Evolutionary conservation across 2,888 invertebrate genomes (phyloP).

Genomic region (Diploptera punctata): DNA sequence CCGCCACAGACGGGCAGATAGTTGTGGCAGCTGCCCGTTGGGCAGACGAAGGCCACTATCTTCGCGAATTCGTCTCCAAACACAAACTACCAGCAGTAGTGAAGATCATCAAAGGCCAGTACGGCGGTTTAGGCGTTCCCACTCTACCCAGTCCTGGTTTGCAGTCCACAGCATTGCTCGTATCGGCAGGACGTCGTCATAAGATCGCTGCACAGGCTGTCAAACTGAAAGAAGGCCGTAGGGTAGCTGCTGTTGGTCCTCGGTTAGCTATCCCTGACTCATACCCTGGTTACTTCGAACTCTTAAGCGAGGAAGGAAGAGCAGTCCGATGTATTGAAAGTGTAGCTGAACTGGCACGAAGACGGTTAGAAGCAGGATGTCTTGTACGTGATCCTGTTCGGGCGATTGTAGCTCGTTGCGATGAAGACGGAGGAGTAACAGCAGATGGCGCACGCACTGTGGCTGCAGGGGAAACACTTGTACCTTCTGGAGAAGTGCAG

Average conservation of each 20-base stretch:
- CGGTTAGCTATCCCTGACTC: constrained; percentile 89
- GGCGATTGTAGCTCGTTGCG: constrained; percentile 61
- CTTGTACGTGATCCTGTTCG: constrained; percentile 81
- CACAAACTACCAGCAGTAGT: constrained; percentile 83
- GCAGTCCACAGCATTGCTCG: constrained; percentile 84
- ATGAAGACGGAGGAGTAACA: constrained; percentile 62
- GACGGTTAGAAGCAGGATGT: constrained; percentile 73
- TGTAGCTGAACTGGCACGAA: constrained; percentile 79
- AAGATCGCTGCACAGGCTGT: constrained; percentile 89
- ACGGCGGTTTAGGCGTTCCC: constrained; percentile 89
- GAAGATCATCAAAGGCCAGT: constrained; percentile 93
- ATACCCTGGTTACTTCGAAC: constrained; percentile 92
- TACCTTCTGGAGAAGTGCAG: constrained; percentile 73
- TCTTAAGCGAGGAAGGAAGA: constrained; percentile 92
- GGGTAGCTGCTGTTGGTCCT: constrained; percentile 80
- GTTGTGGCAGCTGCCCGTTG: constrained; percentile 82
- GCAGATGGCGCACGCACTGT: constrained; percentile 76
- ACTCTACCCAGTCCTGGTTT: constrained; percentile 85
- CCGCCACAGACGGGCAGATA: constrained; percentile 90
- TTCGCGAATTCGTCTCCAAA: constrained; percentile 76
- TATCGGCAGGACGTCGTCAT: constrained; percentile 84
- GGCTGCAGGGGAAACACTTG: constrained; percentile 83
- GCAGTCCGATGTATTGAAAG: constrained; percentile 89
- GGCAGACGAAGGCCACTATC: constrained; percentile 75
- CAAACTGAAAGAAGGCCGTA: constrained; percentile 87